Evolutionary conservation across 2,113 vertebrate species (phyloP).

Genomic region (Catagonus wagneri): DNA sequence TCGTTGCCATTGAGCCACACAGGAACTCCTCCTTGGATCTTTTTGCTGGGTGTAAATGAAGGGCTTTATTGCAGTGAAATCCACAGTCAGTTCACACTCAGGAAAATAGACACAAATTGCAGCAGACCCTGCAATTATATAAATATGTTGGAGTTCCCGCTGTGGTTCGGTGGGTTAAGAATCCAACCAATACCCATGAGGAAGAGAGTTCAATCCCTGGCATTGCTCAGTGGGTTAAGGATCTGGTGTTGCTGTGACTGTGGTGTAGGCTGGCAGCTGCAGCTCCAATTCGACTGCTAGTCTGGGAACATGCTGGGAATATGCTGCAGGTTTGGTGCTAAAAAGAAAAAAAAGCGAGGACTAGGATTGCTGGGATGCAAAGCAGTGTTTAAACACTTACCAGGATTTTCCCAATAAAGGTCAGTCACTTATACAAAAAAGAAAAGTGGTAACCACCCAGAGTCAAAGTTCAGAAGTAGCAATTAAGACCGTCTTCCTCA

Average conservation of each 20-base stretch:
- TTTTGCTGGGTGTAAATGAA: not conserved
- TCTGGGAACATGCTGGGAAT: too few species aligned
- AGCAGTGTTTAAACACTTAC: not conserved
- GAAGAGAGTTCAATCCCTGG: too few species aligned
- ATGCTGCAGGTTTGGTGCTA: too few species aligned
- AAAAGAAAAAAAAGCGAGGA: not conserved
- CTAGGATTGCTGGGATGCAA: too few species aligned
- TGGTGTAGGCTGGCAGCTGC: too few species aligned
- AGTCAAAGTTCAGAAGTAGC: not conserved
- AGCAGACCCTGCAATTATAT: too few species aligned
- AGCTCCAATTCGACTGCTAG: too few species aligned
- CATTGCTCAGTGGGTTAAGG: too few species aligned
- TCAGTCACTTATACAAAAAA: not conserved
- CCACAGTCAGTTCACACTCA: not conserved
- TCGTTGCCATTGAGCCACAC: too few species aligned
- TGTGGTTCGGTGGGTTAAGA: too few species aligned
- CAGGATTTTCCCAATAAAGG: not conserved
- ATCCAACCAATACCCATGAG: too few species aligned
- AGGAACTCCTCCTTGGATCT: not conserved
- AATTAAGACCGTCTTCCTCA: not conserved
- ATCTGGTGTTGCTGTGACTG: too few species aligned
- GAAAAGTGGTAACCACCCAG: not conserved
- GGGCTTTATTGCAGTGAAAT: accelerated
- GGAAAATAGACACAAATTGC: not conserved
- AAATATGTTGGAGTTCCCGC: not conserved